Percentiles rank a stretch among this genome's conserved stretches.
Conservation (phyloP, 2,888 invertebrate species). For the Ectobius pallidus region DNA sequence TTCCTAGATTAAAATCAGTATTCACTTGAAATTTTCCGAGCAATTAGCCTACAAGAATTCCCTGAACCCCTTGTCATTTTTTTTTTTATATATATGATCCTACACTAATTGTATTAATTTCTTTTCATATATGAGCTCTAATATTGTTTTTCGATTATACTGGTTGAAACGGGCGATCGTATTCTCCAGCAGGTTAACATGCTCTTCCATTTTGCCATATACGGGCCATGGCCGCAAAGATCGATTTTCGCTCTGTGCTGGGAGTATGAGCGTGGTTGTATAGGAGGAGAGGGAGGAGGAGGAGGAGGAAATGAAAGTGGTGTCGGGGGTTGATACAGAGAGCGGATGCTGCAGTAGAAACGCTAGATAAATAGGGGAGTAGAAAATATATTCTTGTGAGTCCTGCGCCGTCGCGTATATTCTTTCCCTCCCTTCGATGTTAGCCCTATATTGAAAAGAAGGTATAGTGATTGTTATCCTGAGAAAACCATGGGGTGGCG, state of each 20-base stretch:
- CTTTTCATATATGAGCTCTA: no score
- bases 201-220: not conserved
- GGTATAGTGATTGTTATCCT: slow-evolving; percentile 8
- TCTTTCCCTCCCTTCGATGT: not conserved
- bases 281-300: not conserved
- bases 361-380: slow-evolving; percentile 5
- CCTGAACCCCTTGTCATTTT: no score
- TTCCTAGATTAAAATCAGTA: no score
- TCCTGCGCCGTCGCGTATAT: slow-evolving; percentile 21
- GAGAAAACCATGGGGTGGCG: slow-evolving; percentile 22
- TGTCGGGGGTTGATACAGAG: slow-evolving; percentile 36
- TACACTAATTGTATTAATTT: no score
- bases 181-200: no score
- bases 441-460: not conserved
- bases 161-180: no score
- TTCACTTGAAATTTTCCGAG: no score
- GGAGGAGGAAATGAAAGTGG: slow-evolving; percentile 35
- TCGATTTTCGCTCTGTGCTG: slow-evolving; percentile 18
- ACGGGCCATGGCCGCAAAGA: slow-evolving; percentile 22
- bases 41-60: no score
- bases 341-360: slow-evolving; percentile 22
- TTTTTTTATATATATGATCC: no score
- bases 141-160: no score
- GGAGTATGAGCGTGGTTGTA: not conserved
- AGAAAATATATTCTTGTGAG: no score